These are phyloP conservation scores for Zaprionus bogoriensis DNA, from an alignment of 2,888 invertebrate genomes.

Conservation along the genomic window DNA sequence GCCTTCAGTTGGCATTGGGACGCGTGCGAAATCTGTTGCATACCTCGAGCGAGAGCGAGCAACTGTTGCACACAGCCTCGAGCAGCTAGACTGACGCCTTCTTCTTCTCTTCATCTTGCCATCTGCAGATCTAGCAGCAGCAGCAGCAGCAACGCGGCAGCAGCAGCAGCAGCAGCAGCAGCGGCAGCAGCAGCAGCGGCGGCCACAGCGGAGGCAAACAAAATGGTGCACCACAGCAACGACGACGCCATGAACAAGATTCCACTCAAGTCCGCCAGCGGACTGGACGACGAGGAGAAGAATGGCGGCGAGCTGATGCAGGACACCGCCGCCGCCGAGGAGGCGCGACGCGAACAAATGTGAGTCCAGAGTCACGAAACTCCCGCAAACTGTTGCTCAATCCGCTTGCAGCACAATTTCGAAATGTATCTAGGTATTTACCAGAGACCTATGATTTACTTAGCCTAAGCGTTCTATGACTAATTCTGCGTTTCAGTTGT, in stretches of 20 bases:
- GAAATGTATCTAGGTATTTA: no score
- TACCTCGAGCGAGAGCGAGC: slow-evolving; percentile 39
- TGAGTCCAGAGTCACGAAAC: slow-evolving; percentile 35
- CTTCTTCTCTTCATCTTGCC: neutral
- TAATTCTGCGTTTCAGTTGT: no score
- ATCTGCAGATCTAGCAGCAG: slow-evolving; percentile 21
- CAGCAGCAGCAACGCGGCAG: slow-evolving; percentile 23
- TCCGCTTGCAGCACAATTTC: no score
- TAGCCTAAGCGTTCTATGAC: no score
- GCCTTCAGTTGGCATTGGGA: slow-evolving; percentile 45
- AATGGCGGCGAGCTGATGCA: slow-evolving; percentile 79
- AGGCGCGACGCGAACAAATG: slow-evolving; percentile 79
- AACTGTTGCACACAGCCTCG: slow-evolving; percentile 44
- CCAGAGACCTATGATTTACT: no score
- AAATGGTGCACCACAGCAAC: slow-evolving; percentile 80
- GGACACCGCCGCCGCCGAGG: slow-evolving; percentile 77
- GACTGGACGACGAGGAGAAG: slow-evolving; percentile 79
- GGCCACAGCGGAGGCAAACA: slow-evolving; percentile 74
- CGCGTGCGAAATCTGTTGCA: slow-evolving; percentile 62
- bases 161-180: slow-evolving; percentile 20
- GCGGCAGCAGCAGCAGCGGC: slow-evolving; percentile 28
- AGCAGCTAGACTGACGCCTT: neutral
- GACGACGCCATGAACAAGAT: slow-evolving; percentile 81
- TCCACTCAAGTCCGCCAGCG: slow-evolving; percentile 76
- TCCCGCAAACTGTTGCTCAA: neutral